Evolutionary conservation across 2,113 vertebrate genomes (phyloP), one percentile per base, ranked within the genome.

Genomic region (Nansenia antarctica): DNA sequence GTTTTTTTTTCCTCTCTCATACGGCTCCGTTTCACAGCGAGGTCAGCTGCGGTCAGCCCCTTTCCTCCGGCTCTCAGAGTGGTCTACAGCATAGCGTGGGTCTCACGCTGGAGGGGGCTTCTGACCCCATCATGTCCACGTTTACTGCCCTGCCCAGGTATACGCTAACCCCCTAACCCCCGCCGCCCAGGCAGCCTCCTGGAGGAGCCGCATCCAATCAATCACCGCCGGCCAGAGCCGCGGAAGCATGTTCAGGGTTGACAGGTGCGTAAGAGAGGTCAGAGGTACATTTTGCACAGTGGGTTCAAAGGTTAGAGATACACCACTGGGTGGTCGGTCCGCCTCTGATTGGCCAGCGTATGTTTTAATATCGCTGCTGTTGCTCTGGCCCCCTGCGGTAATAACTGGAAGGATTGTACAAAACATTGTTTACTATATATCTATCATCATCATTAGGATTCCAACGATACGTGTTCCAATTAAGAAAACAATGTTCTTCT

Each of bases 161-260:
- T 62, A 74, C 77, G 71, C 65, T 85, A 82, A 82, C 80, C 78
- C 74, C 54, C 73, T 68, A 70, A 63, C 65, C 69, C 78, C 47
- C 11, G 12, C 15, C 53, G 6, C 12, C 62, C 37, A 12, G 74
- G 37, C 70, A 72, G 67, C 70, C 71, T 73, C 53, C 59, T 34
- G 24, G 65, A 31, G 67, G 76, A 77, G 76, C 37, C 74, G 57
- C 37, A 0, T 60, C 67, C 39, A 77, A 83, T 86, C 81, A 86
- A 86, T 87, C 80, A 85, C 55, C 0, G 42, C 18, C 15, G 35
- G 14, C 18, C 15, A 45, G 29, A n/a, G 24, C 5, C 15, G 18
- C 27, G 15, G 29, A 15, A 14, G 27, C 27, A 31, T 18, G 57
- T 55, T 34, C 27, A 57, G 68, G 70, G 69, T 53, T 83, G 83